Evolutionary conservation across 2,113 vertebrate species (phyloP).

Genomic region (Gobius niger): DNA sequence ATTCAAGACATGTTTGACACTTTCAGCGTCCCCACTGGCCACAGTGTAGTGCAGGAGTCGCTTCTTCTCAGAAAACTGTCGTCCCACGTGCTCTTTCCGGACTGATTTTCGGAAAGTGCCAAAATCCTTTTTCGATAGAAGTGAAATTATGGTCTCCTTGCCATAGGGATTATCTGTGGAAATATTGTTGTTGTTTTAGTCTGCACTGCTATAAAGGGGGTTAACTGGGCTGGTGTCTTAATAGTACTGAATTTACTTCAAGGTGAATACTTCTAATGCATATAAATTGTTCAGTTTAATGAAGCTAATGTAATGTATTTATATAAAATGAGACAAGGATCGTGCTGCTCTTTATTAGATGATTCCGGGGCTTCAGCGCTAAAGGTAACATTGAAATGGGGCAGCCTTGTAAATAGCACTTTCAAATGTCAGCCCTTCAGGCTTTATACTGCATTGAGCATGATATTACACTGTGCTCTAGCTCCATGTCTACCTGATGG

Average conservation of each 20-base stretch:
- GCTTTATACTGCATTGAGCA: conserved; percentile 25
- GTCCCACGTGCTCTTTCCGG: conserved; percentile 58
- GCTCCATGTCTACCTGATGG: conserved; percentile 53
- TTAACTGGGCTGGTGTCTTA: neutral
- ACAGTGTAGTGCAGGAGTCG: conserved; percentile 79
- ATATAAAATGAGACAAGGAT: neutral
- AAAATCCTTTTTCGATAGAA: conserved; percentile 71
- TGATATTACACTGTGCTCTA: conserved; percentile 19
- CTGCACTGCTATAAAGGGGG: neutral
- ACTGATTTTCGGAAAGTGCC: conserved; percentile 62
- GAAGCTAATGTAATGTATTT: neutral
- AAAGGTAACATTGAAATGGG: conserved; percentile 36
- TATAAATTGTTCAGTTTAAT: neutral
- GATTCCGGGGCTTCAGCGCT: conserved; percentile 17
- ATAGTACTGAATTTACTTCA: neutral
- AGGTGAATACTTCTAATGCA: neutral
- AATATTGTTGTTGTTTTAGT: conserved; percentile 1
- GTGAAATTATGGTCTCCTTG: conserved; percentile 41
- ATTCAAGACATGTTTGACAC: conserved; percentile 75
- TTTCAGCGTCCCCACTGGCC: conserved; percentile 71
- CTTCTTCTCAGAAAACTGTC: conserved; percentile 62
- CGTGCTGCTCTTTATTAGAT: conserved; percentile 7
- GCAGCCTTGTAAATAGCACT: conserved; percentile 34
- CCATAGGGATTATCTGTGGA: conserved; percentile 47
- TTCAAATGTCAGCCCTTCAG: conserved; percentile 49